Percentiles rank a stretch among this genome's conserved stretches.
Evolutionary conservation across 2,113 vertebrate genomes (phyloP).

Genomic region (Microcebus jonahi): DNA sequence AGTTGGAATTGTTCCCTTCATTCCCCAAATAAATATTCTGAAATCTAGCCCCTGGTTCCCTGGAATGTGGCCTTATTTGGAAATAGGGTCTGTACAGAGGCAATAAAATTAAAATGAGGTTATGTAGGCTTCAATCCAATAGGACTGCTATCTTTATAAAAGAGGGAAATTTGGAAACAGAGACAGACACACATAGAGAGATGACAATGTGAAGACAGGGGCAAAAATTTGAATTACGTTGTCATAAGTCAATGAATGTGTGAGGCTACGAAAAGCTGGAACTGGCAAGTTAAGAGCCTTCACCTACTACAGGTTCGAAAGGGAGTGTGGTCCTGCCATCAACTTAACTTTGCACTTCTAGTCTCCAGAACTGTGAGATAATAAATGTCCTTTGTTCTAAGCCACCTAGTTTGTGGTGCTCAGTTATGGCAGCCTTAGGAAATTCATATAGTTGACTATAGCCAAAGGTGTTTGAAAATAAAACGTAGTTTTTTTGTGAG

Average conservation of each 20-base stretch:
- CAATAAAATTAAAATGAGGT: not conserved
- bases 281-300: not conserved
- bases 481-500: not conserved
- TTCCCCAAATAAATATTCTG: not conserved
- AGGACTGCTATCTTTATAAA: not conserved
- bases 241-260: not conserved
- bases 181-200: not conserved
- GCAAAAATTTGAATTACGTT: not conserved
- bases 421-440: not conserved
- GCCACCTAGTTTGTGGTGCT: not conserved
- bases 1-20: not conserved
- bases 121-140: not conserved
- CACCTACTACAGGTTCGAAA: not conserved
- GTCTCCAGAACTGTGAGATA: not conserved
- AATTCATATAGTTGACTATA: not conserved
- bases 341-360: not conserved
- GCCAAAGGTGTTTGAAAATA: not conserved
- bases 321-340: fast-evolving
- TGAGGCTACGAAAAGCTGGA: not conserved
- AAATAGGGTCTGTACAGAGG: not conserved
- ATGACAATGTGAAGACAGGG: not conserved
- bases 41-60: not conserved
- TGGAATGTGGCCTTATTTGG: not conserved
- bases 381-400: not conserved
- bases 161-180: not conserved